phyloP scores from a whole-genome alignment of 2,113 vertebrate genomes.

The Apistogramma diplotaenia region DNA sequence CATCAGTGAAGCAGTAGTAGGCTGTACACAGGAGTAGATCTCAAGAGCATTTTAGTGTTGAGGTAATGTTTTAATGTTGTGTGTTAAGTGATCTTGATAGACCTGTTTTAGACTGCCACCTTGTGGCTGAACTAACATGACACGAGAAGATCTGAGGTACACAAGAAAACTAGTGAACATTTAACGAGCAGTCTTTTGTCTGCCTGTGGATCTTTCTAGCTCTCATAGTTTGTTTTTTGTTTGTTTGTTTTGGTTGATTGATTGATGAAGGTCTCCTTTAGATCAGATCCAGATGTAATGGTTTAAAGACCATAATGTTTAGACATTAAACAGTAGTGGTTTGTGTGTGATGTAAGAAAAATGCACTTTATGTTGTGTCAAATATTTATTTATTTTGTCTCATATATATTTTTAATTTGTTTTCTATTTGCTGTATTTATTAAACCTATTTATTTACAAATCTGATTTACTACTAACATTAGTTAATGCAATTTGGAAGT shows the following conservation, averaged over 20 bases:
- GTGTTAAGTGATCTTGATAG: not conserved
- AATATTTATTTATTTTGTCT: conserved; percentile 33
- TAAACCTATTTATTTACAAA: conserved; percentile 13
- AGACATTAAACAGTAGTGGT: conserved; percentile 29
- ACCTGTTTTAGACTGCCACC: conserved; percentile 53
- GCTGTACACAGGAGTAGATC: conserved; percentile 12
- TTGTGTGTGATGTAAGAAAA: conserved; percentile 40
- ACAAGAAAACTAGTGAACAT: not conserved
- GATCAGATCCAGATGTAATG: not conserved
- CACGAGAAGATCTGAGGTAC: not conserved
- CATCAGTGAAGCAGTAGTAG: conserved; percentile 31
- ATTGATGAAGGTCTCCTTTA: not conserved
- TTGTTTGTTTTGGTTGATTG: not conserved
- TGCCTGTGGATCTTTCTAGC: conserved; percentile 1
- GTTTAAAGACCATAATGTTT: conserved; percentile 3
- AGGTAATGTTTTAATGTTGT: conserved; percentile 34
- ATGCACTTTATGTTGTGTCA: conserved; percentile 76
- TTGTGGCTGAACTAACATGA: conserved; percentile 41
- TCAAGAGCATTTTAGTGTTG: conserved; percentile 27
- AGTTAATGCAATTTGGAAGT: not conserved
- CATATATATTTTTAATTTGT: not conserved
- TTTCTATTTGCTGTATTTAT: conserved; percentile 59
- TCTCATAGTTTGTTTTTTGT: not conserved
- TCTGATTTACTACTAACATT: conserved; percentile 22
- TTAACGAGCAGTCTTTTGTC: not conserved